Conservation (phyloP, 2,113 vertebrate genomes). For the Aegypius monachus region DNA sequence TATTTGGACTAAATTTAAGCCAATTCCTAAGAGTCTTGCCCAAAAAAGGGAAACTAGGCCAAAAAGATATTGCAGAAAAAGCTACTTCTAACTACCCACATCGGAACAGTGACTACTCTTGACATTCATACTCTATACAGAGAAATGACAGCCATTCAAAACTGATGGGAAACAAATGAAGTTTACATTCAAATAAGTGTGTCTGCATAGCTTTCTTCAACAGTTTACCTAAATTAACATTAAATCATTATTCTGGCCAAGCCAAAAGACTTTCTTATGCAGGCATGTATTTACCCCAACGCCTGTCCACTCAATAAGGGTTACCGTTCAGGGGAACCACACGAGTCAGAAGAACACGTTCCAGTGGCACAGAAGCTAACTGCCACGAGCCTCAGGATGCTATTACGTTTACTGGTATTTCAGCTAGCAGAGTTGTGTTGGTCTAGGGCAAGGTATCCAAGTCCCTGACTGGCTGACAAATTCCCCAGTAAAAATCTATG, state of each 20-base stretch:
- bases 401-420: not conserved
- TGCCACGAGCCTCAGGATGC: fast-evolving
- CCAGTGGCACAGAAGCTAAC: not conserved
- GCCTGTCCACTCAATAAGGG: not conserved
- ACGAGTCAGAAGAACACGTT: not conserved
- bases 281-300: not conserved
- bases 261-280: not conserved
- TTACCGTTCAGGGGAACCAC: not conserved
- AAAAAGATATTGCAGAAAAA: not conserved
- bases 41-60: not conserved
- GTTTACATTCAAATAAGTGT: not conserved
- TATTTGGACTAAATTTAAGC: not conserved
- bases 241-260: not conserved
- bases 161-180: not conserved
- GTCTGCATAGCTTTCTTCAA: not conserved
- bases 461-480: not conserved
- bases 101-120: not conserved
- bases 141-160: not conserved
- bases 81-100: not conserved
- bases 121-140: not conserved
- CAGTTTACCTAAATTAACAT: not conserved
- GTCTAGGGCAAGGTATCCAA: not conserved
- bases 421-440: not conserved
- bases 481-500: not conserved
- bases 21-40: not conserved